Conservation (phyloP, 2,797 vertebrate genomes). For the Holocentrus rufus region DNA sequence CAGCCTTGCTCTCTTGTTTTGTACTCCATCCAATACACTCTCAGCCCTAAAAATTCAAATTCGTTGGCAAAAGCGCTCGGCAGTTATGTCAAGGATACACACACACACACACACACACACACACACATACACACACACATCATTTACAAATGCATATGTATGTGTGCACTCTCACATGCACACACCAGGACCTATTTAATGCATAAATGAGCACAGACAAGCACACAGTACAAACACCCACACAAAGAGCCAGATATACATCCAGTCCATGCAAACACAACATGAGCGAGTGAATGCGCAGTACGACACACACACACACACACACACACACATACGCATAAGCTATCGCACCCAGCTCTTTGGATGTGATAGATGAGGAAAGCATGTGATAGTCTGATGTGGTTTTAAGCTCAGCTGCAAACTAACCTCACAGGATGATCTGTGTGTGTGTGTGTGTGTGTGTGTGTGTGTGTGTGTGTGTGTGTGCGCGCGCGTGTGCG, state of each 20-base stretch:
- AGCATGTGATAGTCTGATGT: slow-evolving; percentile 40
- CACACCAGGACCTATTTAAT: background rate
- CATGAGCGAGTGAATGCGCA: too few species aligned
- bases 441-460: background rate
- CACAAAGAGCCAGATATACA: slow-evolving; percentile 32
- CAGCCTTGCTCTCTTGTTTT: too few species aligned
- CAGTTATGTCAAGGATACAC: too few species aligned
- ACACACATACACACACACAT: too few species aligned
- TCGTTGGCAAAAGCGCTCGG: too few species aligned
- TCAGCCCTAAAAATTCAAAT: too few species aligned
- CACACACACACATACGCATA: slow-evolving; percentile 2
- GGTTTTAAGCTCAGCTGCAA: slow-evolving; percentile 44
- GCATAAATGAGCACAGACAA: slow-evolving; percentile 17
- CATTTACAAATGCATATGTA: slow-evolving; percentile 9
- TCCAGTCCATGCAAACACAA: background rate
- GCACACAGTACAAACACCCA: background rate
- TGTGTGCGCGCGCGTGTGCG: background rate
- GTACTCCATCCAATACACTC: too few species aligned
- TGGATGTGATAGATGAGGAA: slow-evolving; percentile 25
- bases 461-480: slow-evolving; percentile 19
- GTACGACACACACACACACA: slow-evolving; percentile 4
- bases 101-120: too few species aligned
- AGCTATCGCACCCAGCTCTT: slow-evolving; percentile 5
- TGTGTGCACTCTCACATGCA: background rate
- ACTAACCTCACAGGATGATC: slow-evolving; percentile 12